A percentile compares a stretch with the other conserved stretches of the same genome.
These are phyloP conservation scores for Zosterops pallidus DNA, from an alignment of 2,113 vertebrate species.

Conservation along the genomic window DNA sequence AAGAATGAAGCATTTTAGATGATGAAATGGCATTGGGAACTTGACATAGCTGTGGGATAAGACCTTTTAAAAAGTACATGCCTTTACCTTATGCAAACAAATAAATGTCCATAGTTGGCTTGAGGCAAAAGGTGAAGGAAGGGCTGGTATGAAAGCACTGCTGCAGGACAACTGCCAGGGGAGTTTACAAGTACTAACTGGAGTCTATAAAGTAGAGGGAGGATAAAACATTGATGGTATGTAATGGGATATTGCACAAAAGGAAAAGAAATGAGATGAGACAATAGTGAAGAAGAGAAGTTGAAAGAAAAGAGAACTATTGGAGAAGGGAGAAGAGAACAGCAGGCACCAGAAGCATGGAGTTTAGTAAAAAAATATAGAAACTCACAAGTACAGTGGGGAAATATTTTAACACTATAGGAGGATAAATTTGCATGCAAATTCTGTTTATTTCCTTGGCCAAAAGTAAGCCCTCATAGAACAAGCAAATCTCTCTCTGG, in stretches of 20 bases:
- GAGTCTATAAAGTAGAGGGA: neutral
- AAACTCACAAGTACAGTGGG: neutral
- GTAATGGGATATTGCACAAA: neutral
- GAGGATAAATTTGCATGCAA: neutral
- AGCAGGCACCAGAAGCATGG: neutral
- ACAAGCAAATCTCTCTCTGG: neutral
- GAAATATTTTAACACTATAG: neutral
- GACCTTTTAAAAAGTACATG: neutral
- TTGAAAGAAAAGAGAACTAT: neutral
- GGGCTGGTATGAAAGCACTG: neutral
- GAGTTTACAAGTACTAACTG: neutral
- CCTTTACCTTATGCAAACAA: neutral
- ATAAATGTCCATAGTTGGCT: neutral
- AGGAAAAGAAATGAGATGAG: neutral
- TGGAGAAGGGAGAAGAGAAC: neutral
- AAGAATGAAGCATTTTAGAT: slow-evolving; percentile 2
- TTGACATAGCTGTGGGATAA: slow-evolving; percentile 2
- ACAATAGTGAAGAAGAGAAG: neutral
- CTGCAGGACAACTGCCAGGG: neutral
- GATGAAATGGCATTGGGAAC: neutral
- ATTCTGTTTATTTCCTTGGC: neutral
- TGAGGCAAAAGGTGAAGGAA: neutral
- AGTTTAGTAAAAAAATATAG: neutral
- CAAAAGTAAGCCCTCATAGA: neutral
- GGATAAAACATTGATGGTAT: neutral